These are phyloP conservation scores for Anser brachyrhynchus DNA, from an alignment of 2,113 vertebrate species.

Conservation along the genomic window DNA sequence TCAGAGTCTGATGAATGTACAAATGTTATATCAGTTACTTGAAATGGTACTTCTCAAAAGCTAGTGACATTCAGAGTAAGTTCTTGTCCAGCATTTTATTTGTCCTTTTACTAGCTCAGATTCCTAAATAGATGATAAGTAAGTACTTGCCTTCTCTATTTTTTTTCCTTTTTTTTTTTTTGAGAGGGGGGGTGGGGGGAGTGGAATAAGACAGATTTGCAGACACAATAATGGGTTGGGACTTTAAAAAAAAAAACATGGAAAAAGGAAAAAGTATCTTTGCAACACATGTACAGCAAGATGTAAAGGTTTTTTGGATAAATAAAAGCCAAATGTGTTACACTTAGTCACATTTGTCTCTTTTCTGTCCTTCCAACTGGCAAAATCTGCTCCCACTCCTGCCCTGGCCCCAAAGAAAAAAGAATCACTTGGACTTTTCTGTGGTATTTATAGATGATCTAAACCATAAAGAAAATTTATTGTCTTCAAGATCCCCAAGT, in stretches of 20 bases:
- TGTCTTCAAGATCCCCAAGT: not conserved
- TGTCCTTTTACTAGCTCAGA: not conserved
- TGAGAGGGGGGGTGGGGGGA: too few species aligned
- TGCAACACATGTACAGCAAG: not conserved
- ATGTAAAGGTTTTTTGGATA: not conserved
- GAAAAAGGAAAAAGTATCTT: not conserved
- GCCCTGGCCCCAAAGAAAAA: not conserved
- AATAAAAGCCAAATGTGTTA: not conserved
- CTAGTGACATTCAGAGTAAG: not conserved
- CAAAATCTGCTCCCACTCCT: not conserved
- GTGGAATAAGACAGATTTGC: too few species aligned
- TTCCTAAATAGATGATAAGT: not conserved
- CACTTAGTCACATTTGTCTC: not conserved
- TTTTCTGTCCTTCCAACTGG: not conserved
- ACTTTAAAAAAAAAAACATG: not conserved
- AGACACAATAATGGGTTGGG: accelerated
- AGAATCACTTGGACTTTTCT: not conserved
- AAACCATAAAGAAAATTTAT: not conserved
- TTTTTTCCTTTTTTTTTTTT: not conserved
- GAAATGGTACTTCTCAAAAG: conserved; percentile 5
- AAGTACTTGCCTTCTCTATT: not conserved
- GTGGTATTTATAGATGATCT: not conserved
- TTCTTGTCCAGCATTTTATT: not conserved
- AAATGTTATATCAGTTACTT: not conserved
- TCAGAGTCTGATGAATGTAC: conserved; percentile 13